A percentile compares a stretch with the other conserved stretches of the same genome.
phyloP scores from a whole-genome alignment of 2,797 vertebrate species.

The Melanotaenia maccullochi region DNA sequence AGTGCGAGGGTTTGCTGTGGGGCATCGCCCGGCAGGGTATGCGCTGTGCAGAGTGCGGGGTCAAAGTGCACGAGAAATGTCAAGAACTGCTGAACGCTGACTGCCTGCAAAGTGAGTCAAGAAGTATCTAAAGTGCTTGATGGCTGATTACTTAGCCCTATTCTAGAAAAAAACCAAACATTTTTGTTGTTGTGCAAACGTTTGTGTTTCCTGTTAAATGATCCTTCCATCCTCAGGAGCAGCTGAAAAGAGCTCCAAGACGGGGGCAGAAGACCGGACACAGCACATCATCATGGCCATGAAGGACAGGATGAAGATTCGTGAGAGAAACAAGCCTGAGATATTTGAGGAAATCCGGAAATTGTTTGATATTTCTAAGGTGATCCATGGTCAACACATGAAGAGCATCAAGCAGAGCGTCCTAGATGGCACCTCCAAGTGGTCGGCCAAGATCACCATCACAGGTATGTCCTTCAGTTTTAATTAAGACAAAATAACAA shows the following conservation, averaged over 20 bases:
- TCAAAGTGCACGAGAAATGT: constrained; percentile 98
- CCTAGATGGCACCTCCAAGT: constrained; percentile 96
- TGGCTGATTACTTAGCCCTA: background rate
- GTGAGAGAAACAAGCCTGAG: constrained; percentile 96
- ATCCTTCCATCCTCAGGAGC: constrained; percentile 82
- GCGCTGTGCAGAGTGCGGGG: constrained; percentile 96
- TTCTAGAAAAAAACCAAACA: background rate
- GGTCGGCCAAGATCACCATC: constrained; percentile 96
- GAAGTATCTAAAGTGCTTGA: background rate
- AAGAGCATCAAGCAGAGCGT: constrained; percentile 95
- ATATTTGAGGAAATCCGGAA: constrained; percentile 94
- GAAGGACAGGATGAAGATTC: constrained; percentile 99
- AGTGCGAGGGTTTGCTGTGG: constrained; percentile 97
- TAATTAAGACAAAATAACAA: too few relatives aligned
- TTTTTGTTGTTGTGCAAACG: background rate
- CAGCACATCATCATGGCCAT: constrained; percentile 98
- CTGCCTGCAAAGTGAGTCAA: constrained; percentile 90
- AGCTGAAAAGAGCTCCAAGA: constrained; percentile 96
- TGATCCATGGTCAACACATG: constrained; percentile 91
- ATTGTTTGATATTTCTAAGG: constrained; percentile 87
- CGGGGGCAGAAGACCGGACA: constrained; percentile 93
- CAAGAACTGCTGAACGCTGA: constrained; percentile 97
- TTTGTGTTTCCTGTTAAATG: constrained; percentile 7
- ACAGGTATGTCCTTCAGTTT: constrained; percentile 79
- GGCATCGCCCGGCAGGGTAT: constrained; percentile 96